Evolutionary conservation across 30 jellyfish, hydroid and myxozoan species (phyloP).

Genomic region (Aurelia aurita): DNA sequence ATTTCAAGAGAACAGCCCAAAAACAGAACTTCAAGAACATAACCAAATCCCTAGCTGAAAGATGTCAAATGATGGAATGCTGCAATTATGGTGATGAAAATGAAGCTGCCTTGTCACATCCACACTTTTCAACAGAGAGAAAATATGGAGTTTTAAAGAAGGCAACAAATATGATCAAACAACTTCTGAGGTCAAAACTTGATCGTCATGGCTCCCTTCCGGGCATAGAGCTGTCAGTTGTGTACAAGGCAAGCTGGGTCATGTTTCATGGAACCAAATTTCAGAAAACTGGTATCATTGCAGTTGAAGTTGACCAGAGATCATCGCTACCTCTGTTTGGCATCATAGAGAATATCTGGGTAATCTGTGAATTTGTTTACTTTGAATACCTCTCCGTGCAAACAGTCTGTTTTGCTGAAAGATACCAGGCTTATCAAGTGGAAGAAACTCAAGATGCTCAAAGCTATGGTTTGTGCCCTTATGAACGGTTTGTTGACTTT

Average conservation of each 20-base stretch:
- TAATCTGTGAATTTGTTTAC: conserved; percentile 43
- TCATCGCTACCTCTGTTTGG: conserved; percentile 57
- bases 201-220: conserved; percentile 29
- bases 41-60: conserved; percentile 36
- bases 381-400: conserved; percentile 30
- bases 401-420: conserved; percentile 30
- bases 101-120: conserved; percentile 34
- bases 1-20: conserved; percentile 37
- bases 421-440: conserved; percentile 44
- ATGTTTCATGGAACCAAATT: conserved; percentile 43
- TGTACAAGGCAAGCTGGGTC: conserved; percentile 43
- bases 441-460: conserved; percentile 3
- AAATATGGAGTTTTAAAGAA: conserved; percentile 49
- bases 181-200: conserved; percentile 1
- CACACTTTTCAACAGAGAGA: conserved; percentile 48
- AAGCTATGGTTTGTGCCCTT: conserved; percentile 1
- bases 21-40: conserved; percentile 62
- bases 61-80: conserved; percentile 60
- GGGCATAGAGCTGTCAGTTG: conserved; percentile 20
- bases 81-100: conserved; percentile 33
- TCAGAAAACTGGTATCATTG: conserved; percentile 31
- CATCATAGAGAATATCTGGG: conserved; percentile 18
- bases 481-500: conserved; percentile 59
- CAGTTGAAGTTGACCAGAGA: conserved; percentile 16
- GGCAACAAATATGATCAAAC: neutral